phyloP scores from a whole-genome alignment of 1,140 invertebrate species.

The Armadillidium nasatum region DNA sequence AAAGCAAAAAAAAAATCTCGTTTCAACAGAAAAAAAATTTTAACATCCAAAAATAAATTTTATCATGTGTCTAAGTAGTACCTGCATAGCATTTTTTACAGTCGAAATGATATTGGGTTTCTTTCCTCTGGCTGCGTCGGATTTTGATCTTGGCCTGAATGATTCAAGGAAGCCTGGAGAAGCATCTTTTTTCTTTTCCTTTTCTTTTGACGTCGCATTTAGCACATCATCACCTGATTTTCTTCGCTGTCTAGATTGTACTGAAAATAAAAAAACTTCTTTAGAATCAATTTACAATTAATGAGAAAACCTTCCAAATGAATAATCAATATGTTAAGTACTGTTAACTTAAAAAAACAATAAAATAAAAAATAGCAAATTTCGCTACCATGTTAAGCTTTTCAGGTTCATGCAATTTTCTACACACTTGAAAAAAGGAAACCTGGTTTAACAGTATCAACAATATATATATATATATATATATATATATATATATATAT shows the following conservation, averaged over 20 bases:
- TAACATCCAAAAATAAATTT: no score
- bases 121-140: constrained; percentile 55
- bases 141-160: constrained; percentile 77
- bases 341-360: no score
- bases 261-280: constrained; percentile 7
- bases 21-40: no score
- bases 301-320: background rate
- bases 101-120: constrained; percentile 69
- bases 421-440: no score
- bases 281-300: background rate
- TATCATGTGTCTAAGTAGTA: no score
- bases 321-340: background rate
- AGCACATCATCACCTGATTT: constrained; percentile 51
- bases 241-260: constrained; percentile 53
- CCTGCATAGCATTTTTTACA: constrained; percentile 71
- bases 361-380: no score
- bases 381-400: no score
- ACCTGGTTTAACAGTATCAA: no score
- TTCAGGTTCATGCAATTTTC: no score
- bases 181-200: constrained; percentile 41
- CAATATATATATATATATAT: no score
- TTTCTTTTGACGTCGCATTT: constrained; percentile 58
- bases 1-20: no score
- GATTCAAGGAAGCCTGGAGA: constrained; percentile 70
- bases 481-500: no score